Percentiles rank a stretch among this genome's conserved stretches.
phyloP scores from a whole-genome alignment of 1,140 invertebrate genomes.

The Helicorthomorpha holstii region DNA sequence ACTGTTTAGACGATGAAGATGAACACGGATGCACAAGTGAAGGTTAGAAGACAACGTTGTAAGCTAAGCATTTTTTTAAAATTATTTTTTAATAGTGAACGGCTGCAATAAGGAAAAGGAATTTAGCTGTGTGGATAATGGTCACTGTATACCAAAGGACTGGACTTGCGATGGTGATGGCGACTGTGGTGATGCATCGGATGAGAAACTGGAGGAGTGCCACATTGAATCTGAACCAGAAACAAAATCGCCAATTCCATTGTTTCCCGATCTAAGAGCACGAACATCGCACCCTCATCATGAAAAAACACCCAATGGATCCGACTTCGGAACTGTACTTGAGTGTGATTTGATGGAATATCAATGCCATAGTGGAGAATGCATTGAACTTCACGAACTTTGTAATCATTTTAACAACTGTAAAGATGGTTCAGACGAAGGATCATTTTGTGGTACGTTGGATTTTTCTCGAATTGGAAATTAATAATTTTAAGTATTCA shows the following conservation, averaged over 20 bases:
- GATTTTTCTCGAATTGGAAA: too few species aligned
- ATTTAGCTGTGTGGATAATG: constrained; percentile 79
- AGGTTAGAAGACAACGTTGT: too few species aligned
- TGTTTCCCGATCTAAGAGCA: neutral
- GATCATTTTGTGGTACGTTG: constrained; percentile 1
- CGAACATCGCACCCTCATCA: neutral
- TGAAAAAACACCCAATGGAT: neutral
- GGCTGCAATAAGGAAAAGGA: too few species aligned
- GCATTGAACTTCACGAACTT: constrained; percentile 18
- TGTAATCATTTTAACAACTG: constrained; percentile 29
- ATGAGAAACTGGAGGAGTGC: constrained; percentile 50
- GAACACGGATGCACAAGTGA: constrained; percentile 19
- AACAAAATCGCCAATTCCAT: neutral
- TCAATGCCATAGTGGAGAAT: constrained; percentile 24
- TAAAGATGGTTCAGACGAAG: constrained; percentile 26
- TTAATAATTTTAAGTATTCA: too few species aligned
- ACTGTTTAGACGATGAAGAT: constrained; percentile 23
- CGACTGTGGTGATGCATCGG: constrained; percentile 62
- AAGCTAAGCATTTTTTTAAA: too few species aligned
- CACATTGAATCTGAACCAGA: neutral
- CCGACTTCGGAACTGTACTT: neutral
- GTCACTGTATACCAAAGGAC: constrained; percentile 62
- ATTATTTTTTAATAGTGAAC: too few species aligned
- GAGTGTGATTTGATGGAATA: constrained; percentile 17
- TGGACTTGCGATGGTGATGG: constrained; percentile 60